Percentiles rank a stretch among this genome's conserved stretches.
phyloP scores from a whole-genome alignment of 2,797 vertebrate species.

The Manis pentadactyla region DNA sequence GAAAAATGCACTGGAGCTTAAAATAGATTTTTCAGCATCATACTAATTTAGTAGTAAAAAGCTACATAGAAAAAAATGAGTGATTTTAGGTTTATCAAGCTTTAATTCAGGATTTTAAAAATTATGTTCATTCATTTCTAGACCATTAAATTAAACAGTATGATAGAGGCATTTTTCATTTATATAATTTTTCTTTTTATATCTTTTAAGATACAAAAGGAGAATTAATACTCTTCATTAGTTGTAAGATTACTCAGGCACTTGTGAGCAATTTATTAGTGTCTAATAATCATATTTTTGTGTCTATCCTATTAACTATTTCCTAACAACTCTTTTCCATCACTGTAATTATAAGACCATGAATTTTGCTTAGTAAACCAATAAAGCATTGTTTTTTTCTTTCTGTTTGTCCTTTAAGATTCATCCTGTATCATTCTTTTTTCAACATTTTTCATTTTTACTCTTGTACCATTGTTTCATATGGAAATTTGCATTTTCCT shows the following conservation, averaged over 20 bases:
- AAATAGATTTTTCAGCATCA: neutral
- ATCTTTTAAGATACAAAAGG: neutral
- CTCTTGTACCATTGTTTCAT: neutral
- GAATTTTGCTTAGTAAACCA: neutral
- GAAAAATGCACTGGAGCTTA: neutral
- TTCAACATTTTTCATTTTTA: constrained; percentile 22
- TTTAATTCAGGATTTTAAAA: neutral
- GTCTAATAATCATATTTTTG: neutral
- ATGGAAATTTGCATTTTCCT: neutral
- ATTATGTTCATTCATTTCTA: neutral
- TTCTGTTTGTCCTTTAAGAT: neutral
- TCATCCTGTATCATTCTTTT: neutral
- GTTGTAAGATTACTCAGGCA: neutral
- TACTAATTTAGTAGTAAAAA: neutral
- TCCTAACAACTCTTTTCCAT: neutral
- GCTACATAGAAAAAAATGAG: neutral
- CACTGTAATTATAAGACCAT: neutral
- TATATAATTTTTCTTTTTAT: neutral
- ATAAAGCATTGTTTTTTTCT: neutral
- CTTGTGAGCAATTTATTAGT: neutral
- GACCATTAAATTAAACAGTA: neutral
- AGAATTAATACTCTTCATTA: neutral
- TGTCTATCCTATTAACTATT: neutral
- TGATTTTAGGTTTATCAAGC: neutral
- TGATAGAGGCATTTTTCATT: neutral